Evolutionary conservation across 1,140 invertebrate species (phyloP).

Genomic region (Neodiprion pinetum): DNA sequence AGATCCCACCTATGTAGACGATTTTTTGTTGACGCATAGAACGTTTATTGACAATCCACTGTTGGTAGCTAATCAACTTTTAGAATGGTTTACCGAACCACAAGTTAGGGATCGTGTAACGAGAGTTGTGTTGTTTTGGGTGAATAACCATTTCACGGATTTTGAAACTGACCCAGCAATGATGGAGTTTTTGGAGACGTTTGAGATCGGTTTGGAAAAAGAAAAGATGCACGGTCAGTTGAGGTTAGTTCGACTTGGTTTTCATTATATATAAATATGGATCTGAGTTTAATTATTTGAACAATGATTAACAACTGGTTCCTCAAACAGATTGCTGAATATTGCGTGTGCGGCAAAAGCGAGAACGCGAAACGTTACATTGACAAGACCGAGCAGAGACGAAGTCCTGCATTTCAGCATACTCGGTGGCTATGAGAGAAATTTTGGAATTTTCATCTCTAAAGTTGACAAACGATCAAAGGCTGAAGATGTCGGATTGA

Average conservation of each 20-base stretch:
- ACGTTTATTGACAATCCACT: constrained; percentile 91
- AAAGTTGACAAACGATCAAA: constrained; percentile 93
- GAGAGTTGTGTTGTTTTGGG: constrained; percentile 94
- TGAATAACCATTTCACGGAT: constrained; percentile 99
- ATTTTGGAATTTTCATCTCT: constrained; percentile 94
- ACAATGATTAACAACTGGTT: constrained; percentile 40
- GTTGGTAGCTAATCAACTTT: constrained; percentile 84
- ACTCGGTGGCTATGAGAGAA: constrained; percentile 89
- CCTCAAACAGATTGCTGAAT: constrained; percentile 76
- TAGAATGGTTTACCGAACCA: constrained; percentile 88
- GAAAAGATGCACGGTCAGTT: constrained; percentile 87
- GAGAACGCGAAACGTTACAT: constrained; percentile 85
- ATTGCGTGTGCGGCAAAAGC: constrained; percentile 98
- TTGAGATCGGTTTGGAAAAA: constrained; percentile 84
- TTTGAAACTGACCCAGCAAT: constrained; percentile 96
- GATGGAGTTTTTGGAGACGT: constrained; percentile 96
- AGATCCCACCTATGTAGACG: constrained; percentile 97
- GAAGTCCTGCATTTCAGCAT: constrained; percentile 94
- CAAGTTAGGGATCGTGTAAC: constrained; percentile 89
- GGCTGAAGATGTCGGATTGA: constrained; percentile 95
- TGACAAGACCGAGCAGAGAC: constrained; percentile 89
- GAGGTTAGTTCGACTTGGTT: constrained; percentile 44
- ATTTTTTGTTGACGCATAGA: constrained; percentile 97
- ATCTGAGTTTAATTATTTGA: constrained; percentile 9
- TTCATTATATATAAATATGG: background rate